phyloP scores from a whole-genome alignment of 2,113 vertebrate species.

The Sebastes fasciatus region DNA sequence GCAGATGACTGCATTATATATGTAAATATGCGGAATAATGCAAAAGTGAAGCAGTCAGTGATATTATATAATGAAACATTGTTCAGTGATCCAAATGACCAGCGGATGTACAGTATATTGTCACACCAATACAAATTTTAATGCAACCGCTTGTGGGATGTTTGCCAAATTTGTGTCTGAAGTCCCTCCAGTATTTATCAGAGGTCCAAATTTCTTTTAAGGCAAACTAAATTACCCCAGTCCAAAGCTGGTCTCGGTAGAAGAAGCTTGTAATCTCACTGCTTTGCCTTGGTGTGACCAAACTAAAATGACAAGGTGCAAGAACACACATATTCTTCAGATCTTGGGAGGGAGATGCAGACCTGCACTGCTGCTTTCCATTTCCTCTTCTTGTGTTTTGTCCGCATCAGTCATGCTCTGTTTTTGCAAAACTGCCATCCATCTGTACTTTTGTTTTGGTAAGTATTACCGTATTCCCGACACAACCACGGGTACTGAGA shows the following conservation, averaged over 20 bases:
- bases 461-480: neutral
- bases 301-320: neutral
- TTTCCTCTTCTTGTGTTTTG: neutral
- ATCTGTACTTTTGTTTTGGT: neutral
- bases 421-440: neutral
- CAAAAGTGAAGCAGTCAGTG: neutral
- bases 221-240: neutral
- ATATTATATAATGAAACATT: neutral
- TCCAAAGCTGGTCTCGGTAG: neutral
- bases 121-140: neutral
- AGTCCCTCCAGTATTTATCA: neutral
- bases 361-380: neutral
- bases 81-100: neutral
- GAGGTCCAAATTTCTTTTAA: neutral
- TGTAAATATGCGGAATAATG: neutral
- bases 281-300: neutral
- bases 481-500: neutral
- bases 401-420: neutral
- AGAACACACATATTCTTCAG: neutral
- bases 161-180: conserved; percentile 8
- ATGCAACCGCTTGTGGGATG: neutral
- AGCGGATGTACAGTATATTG: neutral
- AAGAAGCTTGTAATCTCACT: no score
- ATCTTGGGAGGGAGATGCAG: neutral
- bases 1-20: neutral